Evolutionary conservation across 2,113 vertebrate genomes (phyloP).

Genomic region (Zootoca vivipara): DNA sequence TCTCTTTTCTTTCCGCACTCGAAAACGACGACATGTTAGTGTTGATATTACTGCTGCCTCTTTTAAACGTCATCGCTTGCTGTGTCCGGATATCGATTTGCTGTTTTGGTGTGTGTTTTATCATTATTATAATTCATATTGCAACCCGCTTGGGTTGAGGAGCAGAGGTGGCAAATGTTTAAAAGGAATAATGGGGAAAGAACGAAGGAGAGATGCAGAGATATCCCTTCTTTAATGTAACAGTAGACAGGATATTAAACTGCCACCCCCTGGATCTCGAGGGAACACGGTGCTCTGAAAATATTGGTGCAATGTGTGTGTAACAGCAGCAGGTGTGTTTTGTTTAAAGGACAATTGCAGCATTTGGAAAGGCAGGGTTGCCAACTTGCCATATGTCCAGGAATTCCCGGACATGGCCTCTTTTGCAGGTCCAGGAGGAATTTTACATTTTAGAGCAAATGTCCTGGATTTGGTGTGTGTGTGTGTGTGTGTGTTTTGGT

Average conservation of each 20-base stretch:
- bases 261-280: background rate
- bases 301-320: background rate
- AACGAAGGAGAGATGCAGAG: background rate
- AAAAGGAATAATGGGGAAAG: background rate
- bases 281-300: background rate
- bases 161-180: background rate
- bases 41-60: background rate
- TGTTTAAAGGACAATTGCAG: background rate
- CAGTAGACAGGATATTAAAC: background rate
- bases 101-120: background rate
- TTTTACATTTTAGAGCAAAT: no score
- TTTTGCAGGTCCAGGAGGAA: no score
- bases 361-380: no score
- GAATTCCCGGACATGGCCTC: no score
- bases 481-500: no score
- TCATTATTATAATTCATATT: background rate
- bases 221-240: background rate
- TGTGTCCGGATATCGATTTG: background rate
- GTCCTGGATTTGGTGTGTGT: no score
- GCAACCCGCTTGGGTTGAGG: background rate
- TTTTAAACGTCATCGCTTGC: background rate
- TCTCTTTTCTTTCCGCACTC: background rate
- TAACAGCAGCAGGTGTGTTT: background rate
- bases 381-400: no score
- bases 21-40: background rate